These are phyloP conservation scores for Diachrysia chrysitis DNA, from an alignment of 2,888 invertebrate species.

Conservation along the genomic window DNA sequence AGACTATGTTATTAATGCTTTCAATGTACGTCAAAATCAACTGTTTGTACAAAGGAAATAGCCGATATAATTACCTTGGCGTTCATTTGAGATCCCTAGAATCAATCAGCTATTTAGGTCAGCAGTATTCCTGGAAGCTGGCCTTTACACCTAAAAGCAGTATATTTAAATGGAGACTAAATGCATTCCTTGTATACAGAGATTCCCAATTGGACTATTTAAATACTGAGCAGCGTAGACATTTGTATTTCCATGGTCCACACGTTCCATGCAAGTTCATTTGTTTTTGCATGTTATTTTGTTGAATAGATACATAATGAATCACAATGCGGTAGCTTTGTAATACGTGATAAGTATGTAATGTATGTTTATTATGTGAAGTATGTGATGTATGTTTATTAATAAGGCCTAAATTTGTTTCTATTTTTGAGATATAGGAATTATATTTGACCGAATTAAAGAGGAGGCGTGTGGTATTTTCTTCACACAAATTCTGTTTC, in stretches of 20 bases:
- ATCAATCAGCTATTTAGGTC: conserved; percentile 48
- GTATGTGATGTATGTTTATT: no score
- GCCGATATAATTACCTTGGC: conserved; percentile 29
- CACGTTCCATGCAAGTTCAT: neutral
- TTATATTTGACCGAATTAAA: no score
- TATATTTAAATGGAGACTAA: neutral
- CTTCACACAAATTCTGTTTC: no score
- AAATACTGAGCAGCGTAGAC: neutral
- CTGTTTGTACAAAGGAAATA: conserved; percentile 27
- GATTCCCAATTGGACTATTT: neutral
- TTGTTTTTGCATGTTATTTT: neutral
- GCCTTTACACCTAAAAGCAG: conserved; percentile 15
- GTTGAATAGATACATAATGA: neutral
- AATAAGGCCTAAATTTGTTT: no score
- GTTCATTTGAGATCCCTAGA: conserved; percentile 42
- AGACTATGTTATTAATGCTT: neutral
- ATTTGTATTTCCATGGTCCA: neutral
- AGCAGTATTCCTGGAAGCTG: conserved; percentile 24
- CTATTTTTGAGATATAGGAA: no score
- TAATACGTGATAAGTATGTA: no score
- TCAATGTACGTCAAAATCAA: neutral
- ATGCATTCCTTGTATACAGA: conserved; percentile 4
- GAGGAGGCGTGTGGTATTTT: no score
- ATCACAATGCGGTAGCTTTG: neutral
- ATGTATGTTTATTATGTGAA: no score